These are phyloP conservation scores for Anoplolepis gracilipes DNA, from an alignment of 1,140 invertebrate species.

Conservation along the genomic window DNA sequence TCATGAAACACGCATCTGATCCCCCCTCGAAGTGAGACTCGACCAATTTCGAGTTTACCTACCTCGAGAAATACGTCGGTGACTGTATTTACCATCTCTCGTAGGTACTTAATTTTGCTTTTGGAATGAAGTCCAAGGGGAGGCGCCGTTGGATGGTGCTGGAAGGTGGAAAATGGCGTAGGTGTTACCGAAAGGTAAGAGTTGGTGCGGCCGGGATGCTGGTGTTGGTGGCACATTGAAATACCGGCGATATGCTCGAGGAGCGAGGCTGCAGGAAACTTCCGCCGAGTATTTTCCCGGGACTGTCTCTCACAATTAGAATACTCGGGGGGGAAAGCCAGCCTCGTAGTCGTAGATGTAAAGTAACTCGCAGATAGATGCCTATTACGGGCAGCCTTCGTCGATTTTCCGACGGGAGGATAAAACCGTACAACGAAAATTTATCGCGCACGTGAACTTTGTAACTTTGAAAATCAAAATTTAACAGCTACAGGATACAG, in stretches of 20 bases:
- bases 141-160: conserved; percentile 49
- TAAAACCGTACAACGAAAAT: conserved; percentile 44
- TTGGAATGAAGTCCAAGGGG: conserved; percentile 81
- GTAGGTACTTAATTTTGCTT: conserved; percentile 84
- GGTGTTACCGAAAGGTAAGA: conserved; percentile 77
- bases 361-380: conserved; percentile 71
- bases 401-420: conserved; percentile 66
- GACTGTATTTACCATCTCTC: conserved; percentile 81
- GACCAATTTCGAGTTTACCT: conserved; percentile 63
- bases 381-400: conserved; percentile 67
- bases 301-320: conserved; percentile 85
- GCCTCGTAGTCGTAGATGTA: conserved; percentile 69
- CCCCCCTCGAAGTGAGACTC: conserved; percentile 40
- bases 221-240: conserved; percentile 82
- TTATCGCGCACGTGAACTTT: conserved; percentile 34
- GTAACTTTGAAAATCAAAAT: conserved; percentile 3
- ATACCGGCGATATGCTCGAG: conserved; percentile 77
- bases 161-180: conserved; percentile 64
- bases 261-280: conserved; percentile 78
- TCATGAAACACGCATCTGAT: conserved; percentile 53
- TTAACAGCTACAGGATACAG: neutral
- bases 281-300: conserved; percentile 83
- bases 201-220: conserved; percentile 54
- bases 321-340: conserved; percentile 80
- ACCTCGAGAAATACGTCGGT: conserved; percentile 37